Evolutionary conservation across 2,888 invertebrate genomes (phyloP), one percentile per base, ranked within the genome.

Genomic region (Lacanobia oleracea): DNA sequence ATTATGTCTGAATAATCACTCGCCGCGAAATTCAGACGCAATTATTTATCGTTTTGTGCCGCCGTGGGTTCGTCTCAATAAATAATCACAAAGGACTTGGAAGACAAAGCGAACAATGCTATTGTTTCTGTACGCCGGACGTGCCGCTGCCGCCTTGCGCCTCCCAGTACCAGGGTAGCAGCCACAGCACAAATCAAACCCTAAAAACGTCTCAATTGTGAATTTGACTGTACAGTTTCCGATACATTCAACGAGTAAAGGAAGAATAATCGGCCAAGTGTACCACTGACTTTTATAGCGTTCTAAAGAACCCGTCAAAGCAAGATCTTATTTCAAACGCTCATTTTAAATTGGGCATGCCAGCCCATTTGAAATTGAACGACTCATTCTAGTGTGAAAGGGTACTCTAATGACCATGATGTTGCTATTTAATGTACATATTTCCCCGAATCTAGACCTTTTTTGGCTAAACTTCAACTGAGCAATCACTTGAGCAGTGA

Each of bases 1-100:
- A 86, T 83, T 81, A 84, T 86, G 60, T 71, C 56, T 67, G 79
- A 77, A 85, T 86, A 87, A 87, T 80, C 79, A 81, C 74, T 82
- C 64, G 79, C 68, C 75, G 78, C 77, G 63, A 72, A 78, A 75
- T 76, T 78, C 76, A 75, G 76, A 78, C 75, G 81, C 75, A 81
- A 86, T 86, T 84, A 86, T 88, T 88, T 81, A 86, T 86, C 81
- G 83, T 83, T 82, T 79, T 81, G 81, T 81, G 81, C 77, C 84
- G 85, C 85, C 86, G 87, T 86, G 85, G 85, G 82, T 84, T 81
- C 86, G 86, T 87, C 87, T 89, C 88, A 90, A 91, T 92, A 93
- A 92, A 93, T 91, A 93, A 88, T 87, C 88, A 91, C 91, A 92
- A 92, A 91, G 91, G 90, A 86, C 83, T 81, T 64, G 67, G 82